Evolutionary conservation across 2,113 vertebrate species (phyloP), one percentile per base, ranked within the genome.

Genomic region (Rhizomys pruinosus): DNA sequence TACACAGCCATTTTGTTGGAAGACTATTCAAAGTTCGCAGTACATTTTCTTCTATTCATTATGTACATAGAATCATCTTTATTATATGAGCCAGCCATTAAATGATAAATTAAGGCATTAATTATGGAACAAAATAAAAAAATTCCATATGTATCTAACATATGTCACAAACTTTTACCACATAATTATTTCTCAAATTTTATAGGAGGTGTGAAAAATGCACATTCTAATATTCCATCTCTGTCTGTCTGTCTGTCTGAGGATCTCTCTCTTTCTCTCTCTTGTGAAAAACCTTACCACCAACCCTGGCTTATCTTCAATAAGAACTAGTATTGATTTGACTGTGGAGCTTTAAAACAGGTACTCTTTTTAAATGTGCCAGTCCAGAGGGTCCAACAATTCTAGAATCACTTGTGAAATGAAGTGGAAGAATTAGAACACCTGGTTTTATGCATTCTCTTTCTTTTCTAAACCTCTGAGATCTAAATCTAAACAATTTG

Each of bases 41-140:
- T 19, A 69, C 15, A 84, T 76, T 80, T 94, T 27, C 11, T 3
- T 8, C 16, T 19, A 68, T 89, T 93, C 69, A 68, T 85, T 92
- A 16, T 61, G 37, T 79, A 5, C n/a, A 22, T 87, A 25, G 44
- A 19, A 76, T 22, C 12, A 32, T 8, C 74, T 66, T 44, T 73
- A 37, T 69, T 13, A 87, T n/a, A 87, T 9, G 3, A 86, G 34
- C 5, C 76, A 22, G 3, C 11, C 74, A 94, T 80, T 92, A 93
- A 68, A 37, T 72, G 29, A 63, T 80, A 55, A 86, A 29, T 68
- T 74, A 72, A 47, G 44, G 2, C 1, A 64, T 76, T 85, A 87
- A 73, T 80, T 4, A 89, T 66, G 42, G 2, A 27, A 73, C 1
- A n/a, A 89, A 63, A 68, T 13, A 61, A 87, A 84, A 88, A 32